Evolutionary conservation across 2,113 vertebrate species (phyloP).

Genomic region (Pseudonaja textilis): DNA sequence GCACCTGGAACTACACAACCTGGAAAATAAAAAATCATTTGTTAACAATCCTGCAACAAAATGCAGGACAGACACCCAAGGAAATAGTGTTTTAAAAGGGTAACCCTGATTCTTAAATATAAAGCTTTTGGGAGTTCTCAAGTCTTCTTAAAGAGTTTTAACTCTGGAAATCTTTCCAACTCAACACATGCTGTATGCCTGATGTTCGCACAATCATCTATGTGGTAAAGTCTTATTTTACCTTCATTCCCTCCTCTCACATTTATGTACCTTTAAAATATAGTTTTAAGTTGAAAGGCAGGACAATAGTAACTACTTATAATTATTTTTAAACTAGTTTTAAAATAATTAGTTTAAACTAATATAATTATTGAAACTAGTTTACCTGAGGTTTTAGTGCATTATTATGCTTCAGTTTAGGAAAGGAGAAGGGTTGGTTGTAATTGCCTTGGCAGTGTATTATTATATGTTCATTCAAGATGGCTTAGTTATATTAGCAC

Average conservation of each 20-base stretch:
- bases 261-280: not conserved
- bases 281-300: not conserved
- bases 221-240: not conserved
- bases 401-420: not conserved
- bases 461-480: not conserved
- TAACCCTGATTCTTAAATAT: not conserved
- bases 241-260: not conserved
- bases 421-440: not conserved
- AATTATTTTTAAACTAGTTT: not conserved
- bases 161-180: not conserved
- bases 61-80: too few relatives aligned
- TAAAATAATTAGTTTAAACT: too few relatives aligned
- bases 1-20: slow-evolving; percentile 88
- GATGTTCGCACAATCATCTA: not conserved
- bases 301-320: not conserved
- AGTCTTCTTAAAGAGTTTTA: not conserved
- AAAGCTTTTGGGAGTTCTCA: not conserved
- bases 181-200: not conserved
- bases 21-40: slow-evolving; percentile 37
- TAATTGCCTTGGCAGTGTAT: not conserved
- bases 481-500: not conserved
- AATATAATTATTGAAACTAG: not conserved
- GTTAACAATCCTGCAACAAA: not conserved
- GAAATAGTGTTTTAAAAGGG: not conserved
- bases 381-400: not conserved